A percentile compares a stretch with the other conserved stretches of the same genome.
phyloP scores from a whole-genome alignment of 2,797 vertebrate genomes.

The Platyrinchus mystaceus region DNA sequence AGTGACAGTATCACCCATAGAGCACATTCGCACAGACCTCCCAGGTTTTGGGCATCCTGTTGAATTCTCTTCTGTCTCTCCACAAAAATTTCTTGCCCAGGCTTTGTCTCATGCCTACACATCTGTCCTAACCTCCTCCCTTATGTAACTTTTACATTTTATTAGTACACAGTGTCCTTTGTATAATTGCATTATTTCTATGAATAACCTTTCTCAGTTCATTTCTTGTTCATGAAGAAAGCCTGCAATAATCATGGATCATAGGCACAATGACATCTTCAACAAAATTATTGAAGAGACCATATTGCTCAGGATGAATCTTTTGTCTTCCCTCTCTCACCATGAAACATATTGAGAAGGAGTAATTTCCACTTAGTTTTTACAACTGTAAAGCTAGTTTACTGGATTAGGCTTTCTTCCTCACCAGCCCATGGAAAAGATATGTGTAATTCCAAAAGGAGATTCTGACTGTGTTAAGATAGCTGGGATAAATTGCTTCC shows the following conservation, averaged over 20 bases:
- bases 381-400: not conserved
- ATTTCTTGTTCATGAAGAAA: not conserved
- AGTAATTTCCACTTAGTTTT: not conserved
- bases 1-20: not conserved
- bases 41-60: not conserved
- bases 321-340: not conserved
- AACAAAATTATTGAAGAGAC: not conserved
- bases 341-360: not conserved
- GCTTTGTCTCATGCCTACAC: not conserved
- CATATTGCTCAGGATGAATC: not conserved
- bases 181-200: not conserved
- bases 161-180: not conserved
- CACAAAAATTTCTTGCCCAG: not conserved
- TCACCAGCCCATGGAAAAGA: not conserved
- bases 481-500: not conserved
- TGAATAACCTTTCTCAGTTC: not conserved
- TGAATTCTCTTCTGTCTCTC: not conserved
- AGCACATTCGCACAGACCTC: not conserved
- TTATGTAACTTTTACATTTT: not conserved
- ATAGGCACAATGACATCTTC: not conserved
- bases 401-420: not conserved
- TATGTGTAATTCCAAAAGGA: not conserved
- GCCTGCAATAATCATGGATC: not conserved
- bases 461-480: not conserved
- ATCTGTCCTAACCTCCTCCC: not conserved